Evolutionary conservation across 2,113 vertebrate genomes (phyloP), one percentile per base, ranked within the genome.

Genomic region (Hiodon tergisus): DNA sequence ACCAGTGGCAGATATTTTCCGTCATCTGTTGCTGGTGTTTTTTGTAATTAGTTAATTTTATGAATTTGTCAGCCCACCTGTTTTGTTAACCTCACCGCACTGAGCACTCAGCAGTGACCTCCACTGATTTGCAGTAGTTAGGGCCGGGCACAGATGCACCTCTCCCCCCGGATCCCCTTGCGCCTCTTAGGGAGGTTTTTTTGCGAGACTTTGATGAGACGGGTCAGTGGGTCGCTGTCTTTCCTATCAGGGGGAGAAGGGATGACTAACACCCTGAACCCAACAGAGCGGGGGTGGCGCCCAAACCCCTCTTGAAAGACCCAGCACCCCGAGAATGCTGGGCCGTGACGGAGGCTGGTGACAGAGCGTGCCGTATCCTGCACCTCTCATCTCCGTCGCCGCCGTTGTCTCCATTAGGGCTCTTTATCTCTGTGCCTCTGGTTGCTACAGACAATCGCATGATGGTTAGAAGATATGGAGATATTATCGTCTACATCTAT

Each of bases 391-490:
- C 88, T 90, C 88, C 82, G 87, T 81, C 81, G 87, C 84, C 85
- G 87, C 84, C 85, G 86, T 83, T 84, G 84, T 84, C 85, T 89
- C 88, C 85, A 87, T 87, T 89, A 88, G 85, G 86, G 87, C 85
- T 83, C 87, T 88, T 88, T 90, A 87, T 88, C 89, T 89, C 85
- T 86, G 85, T 87, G 85, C 88, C 88, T 85, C 88, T 89, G 87
- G 86, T 86, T 86, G 86, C 84, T 85, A 80, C 85, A 87, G 86
- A 88, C 89, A 89, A 89, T 87, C 83, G 81, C 85, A 84, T 83
- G 47, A 31, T 57, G 9, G 17, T 47, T 50, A 13, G 10, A 55
- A 58, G 70, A 52, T 46, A 6, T 58, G 31, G 46, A 79, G 82
- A 80, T 68, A 71, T 84, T 71, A 71, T 75, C 82, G 76, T 85